These are phyloP conservation scores for Leptinotarsa haldemani DNA, from an alignment of 2,888 invertebrate genomes.

Conservation along the genomic window DNA sequence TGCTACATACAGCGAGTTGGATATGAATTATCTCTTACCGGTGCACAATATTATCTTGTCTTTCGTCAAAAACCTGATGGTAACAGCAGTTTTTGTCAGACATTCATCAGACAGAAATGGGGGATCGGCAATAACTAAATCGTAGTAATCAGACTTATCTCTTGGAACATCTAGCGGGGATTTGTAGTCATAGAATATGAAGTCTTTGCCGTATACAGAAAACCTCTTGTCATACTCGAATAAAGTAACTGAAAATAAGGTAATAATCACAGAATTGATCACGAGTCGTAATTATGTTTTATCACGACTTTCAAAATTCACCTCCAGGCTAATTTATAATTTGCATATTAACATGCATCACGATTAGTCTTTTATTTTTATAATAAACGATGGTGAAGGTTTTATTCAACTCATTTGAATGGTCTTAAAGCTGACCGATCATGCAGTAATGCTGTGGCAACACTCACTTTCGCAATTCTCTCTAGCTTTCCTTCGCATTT, in stretches of 20 bases:
- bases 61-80: slow-evolving; percentile 78
- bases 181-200: slow-evolving; percentile 90
- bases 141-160: slow-evolving; percentile 73
- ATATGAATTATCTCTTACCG: slow-evolving; percentile 67
- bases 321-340: too few species aligned
- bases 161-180: slow-evolving; percentile 76
- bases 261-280: too few species aligned
- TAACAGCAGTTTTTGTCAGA: slow-evolving; percentile 82
- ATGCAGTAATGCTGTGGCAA: too few species aligned
- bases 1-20: slow-evolving; percentile 7
- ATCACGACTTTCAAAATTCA: too few species aligned
- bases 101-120: slow-evolving; percentile 96
- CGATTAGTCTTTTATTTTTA: too few species aligned
- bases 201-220: slow-evolving; percentile 80
- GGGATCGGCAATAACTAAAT: slow-evolving; percentile 92
- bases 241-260: slow-evolving; percentile 56
- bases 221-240: slow-evolving; percentile 89
- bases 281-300: too few species aligned
- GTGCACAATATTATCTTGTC: slow-evolving; percentile 88
- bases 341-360: too few species aligned
- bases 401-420: too few species aligned
- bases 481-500: slow-evolving; percentile 69
- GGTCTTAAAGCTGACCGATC: too few species aligned
- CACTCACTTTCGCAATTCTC: slow-evolving; percentile 51
- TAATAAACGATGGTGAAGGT: too few species aligned